Evolutionary conservation across 2,888 invertebrate species (phyloP), one percentile per base, ranked within the genome.

Genomic region (Euphydryas editha): DNA sequence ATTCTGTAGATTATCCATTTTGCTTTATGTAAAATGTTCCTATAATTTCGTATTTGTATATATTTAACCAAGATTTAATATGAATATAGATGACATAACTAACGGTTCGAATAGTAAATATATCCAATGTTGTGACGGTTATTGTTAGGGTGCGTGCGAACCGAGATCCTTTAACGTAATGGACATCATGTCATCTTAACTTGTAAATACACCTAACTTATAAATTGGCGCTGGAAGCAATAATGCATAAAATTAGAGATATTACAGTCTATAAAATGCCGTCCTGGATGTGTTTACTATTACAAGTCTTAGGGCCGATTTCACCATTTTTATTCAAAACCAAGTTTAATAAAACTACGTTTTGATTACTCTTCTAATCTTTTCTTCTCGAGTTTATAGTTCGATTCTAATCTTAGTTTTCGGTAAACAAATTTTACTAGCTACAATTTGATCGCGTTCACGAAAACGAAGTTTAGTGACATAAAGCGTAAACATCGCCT

Each of bases 201-300:
- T 44, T 57, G 63, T 72, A 71, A 74, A 73, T 44, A 44, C 15
- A 44, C 39, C 15, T 15, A 39, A 39, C 70, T 39, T 57, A 65
- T 72, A 71, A 74, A 73, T 71, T 70, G 73, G 70, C 54, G 60
- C 70, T 71, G 71, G 67, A 69, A 63, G 63, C 69, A 73, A 73
- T 73, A 71, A 69, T 73, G 64, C 64, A 54, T 65, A 65, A 59
- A 65, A 59, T 46, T 59, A 44, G 59, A 59, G 64, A 58, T 54
- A 51, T 24, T 54, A 54, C 54, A 15, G 30, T 21, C 54, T 10
- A 21, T 54, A 17, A 51, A 51, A 51, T 51, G 49, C 6, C 49
- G 13, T 7, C 10, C 46, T 18, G 10, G 39, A 39, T 37, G 15
- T 56, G 42, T 39, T 57, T 57, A 57, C 36, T 57, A 42, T 51